Base-by-base conservation (phyloP, 2,888 invertebrate species). In the Drosophila longiperda region DNA sequence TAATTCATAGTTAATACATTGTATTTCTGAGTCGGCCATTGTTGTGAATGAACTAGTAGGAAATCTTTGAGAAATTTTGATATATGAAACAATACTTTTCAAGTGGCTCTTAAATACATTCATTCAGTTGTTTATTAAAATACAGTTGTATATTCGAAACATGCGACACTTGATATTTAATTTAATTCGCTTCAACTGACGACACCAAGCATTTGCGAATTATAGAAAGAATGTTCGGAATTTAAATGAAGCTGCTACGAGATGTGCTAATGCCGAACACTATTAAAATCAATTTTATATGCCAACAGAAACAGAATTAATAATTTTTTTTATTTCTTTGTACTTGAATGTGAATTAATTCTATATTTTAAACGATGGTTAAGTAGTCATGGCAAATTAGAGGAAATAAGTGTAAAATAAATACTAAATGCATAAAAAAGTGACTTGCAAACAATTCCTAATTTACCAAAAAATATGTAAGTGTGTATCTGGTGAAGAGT, bases 21-120 rank as follows among this genome's bases (percentile, higher is more conserved):
- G 23, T 42, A 33, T 33, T 17, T 17, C 15, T 11, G 9, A 33
- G 32, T 58, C 33, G 32, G 3, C 2, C 20, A 42, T 20, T 45
- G 15, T 38, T 42, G 66, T 89, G 89, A 84, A 84, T 89, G 90
- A 87, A 89, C 63, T 87, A 73, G 49, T 45, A 36, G 29, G 61
- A 38, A 49, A 60, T 57, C 33, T 11, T 12, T 29, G 45, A 33
- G 7, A 54, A 58, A 64, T 75, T 74, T 64, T 32, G 33, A 20
- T 34, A 75, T 87, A 66, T 50, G 20, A 45, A 45, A 38, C 52
- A 33, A 83, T 63, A 33, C 29, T 63, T 66, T 62, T 71, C 11
- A 55, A 52, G 26, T 74, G 40, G 9, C 40, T 57, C 32, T 17
- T 36, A 52, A 61, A 57, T n/a, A 36, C 17, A 62, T 8, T 2